These are phyloP conservation scores for Garra rufa DNA, from an alignment of 2,113 vertebrate genomes.

Conservation along the genomic window DNA sequence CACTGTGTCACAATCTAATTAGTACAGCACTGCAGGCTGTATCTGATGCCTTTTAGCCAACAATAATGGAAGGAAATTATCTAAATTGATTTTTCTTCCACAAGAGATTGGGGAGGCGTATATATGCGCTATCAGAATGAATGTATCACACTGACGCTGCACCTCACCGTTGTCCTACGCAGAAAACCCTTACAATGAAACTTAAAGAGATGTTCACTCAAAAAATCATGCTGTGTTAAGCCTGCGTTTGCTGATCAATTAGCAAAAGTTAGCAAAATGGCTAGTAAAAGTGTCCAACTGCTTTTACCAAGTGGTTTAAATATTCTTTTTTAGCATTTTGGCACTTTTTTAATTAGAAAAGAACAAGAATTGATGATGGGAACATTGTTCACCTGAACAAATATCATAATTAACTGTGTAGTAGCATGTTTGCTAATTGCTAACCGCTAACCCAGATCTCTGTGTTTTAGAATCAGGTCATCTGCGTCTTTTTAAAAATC, in stretches of 20 bases:
- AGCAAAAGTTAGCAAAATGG: not conserved
- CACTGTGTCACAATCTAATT: constrained; percentile 59
- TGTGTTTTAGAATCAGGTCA: too few species aligned
- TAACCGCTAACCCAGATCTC: too few species aligned
- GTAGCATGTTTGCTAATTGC: too few species aligned
- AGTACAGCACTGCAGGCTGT: constrained; percentile 51
- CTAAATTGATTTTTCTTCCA: constrained; percentile 45
- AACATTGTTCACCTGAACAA: not conserved
- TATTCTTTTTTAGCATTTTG: not conserved
- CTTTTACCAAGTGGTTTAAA: not conserved
- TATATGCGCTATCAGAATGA: not conserved
- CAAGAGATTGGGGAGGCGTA: not conserved
- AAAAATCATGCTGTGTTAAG: not conserved
- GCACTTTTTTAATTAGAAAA: not conserved
- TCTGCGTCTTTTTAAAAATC: too few species aligned
- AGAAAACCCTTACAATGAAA: not conserved
- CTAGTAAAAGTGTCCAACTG: not conserved
- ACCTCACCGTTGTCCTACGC: not conserved
- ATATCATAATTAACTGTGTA: not conserved
- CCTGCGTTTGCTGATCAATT: not conserved
- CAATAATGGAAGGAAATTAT: constrained; percentile 55
- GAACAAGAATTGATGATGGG: not conserved
- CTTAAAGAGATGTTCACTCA: not conserved
- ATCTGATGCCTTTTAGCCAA: constrained; percentile 56
- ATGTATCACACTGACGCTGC: not conserved